These are phyloP conservation scores for Mechanitis mazaeus DNA, from an alignment of 2,888 invertebrate genomes.

Conservation along the genomic window DNA sequence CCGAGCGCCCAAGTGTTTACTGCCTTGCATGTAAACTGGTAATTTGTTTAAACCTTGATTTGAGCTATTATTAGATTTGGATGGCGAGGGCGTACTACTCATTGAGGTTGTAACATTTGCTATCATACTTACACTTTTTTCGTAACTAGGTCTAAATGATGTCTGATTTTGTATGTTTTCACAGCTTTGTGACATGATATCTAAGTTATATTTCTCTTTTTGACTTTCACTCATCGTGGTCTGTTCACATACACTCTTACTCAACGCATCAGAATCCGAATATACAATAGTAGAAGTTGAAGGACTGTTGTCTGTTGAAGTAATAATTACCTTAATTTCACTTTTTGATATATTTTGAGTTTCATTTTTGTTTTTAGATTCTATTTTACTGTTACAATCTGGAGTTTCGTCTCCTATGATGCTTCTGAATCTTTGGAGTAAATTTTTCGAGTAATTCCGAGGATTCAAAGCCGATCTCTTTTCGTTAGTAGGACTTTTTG, in stretches of 20 bases:
- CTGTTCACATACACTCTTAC: slow-evolving; percentile 62
- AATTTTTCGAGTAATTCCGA: slow-evolving; percentile 66
- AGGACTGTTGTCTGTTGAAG: slow-evolving; percentile 54
- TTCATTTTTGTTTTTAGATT: slow-evolving; percentile 33
- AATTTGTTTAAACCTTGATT: slow-evolving; percentile 66
- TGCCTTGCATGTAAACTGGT: slow-evolving; percentile 85
- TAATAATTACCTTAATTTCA: slow-evolving; percentile 62
- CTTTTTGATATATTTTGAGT: slow-evolving; percentile 42
- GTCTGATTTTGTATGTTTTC: slow-evolving; percentile 58
- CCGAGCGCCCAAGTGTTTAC: slow-evolving; percentile 88
- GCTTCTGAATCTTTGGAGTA: slow-evolving; percentile 68
- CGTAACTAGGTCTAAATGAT: slow-evolving; percentile 44
- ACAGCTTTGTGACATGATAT: slow-evolving; percentile 60
- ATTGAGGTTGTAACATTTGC: slow-evolving; percentile 49
- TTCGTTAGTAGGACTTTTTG: slow-evolving; percentile 62
- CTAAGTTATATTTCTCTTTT: slow-evolving; percentile 60
- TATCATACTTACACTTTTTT: slow-evolving; percentile 59
- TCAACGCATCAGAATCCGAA: slow-evolving; percentile 49
- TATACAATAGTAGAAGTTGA: slow-evolving; percentile 50
- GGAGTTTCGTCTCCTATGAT: slow-evolving; percentile 70
- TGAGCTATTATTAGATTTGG: slow-evolving; percentile 60
- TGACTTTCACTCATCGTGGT: slow-evolving; percentile 59
- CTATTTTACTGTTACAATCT: slow-evolving; percentile 54
- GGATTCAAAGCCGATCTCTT: slow-evolving; percentile 65
- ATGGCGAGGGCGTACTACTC: slow-evolving; percentile 46